Evolutionary conservation across 1,140 invertebrate species (phyloP), one percentile per base, ranked within the genome.

Genomic region (Formica exsecta): DNA sequence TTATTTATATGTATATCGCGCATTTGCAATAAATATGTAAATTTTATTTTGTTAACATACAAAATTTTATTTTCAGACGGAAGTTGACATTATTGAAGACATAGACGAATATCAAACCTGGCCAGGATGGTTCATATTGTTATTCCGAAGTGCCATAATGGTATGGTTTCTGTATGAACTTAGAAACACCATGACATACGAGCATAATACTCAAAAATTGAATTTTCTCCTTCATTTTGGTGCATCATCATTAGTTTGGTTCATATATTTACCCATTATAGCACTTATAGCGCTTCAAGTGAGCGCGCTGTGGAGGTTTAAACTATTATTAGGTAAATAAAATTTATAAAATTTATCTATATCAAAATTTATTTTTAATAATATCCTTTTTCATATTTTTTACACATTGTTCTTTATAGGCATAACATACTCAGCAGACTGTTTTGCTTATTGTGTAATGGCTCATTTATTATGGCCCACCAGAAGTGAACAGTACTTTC

Each of bases 101-200:
- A 98, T 99, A 75, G 98, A 99, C 94, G 98, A 99, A 92, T 99
- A 99, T 95, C 98, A 99, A 95, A 99, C 98, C 8, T 98, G 98
- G 97, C 98, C 98, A 3, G 98, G 99, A 4, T 99, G 98, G 97
- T 96, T 99, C 64, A 98, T 99, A 59, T 96, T 99, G 1, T 97
- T 97, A 25, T 97, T 98, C 81, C 96, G 99, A 87, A 97, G 98
- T 87, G 95, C 97, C 25, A 98, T 99, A 87, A 99, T 99, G 98
- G 95, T 98, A 59, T 99, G 98, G 98, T 99, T 99, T 95, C 95
- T 99, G 19, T 97, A 97, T 89, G 98, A 99, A 94, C 96, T 99
- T n/a, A 96, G 98, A 84, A 97, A 97, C 89, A 99, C 98, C 2
- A 98, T 99, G 98, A 96, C 97, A 75, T 98, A 98, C 88, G 98